Base-by-base conservation (phyloP, 2,888 invertebrate species). In the Eristalis arbustorum region DNA sequence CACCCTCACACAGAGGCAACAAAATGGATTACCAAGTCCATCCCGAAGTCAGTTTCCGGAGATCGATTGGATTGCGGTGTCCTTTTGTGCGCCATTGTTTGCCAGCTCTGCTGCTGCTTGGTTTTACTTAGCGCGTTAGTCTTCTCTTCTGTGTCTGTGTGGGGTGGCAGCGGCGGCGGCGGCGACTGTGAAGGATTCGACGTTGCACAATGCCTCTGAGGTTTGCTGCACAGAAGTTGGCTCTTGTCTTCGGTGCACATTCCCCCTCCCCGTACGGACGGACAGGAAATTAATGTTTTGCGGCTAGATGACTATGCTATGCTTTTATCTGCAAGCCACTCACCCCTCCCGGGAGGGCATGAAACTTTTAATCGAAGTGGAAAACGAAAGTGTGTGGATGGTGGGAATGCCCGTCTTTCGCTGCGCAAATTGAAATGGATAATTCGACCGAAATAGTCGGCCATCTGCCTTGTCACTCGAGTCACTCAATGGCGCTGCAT, bases 281-380 rank as follows among this genome's bases (percentile, higher is more conserved):
- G 77, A 73, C 77, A 69, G 81, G 76, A 77, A 85, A 81, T 85
- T 85, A 81, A 81, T 85, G 81, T 81, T 81, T 76, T 85, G 81
- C 64, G 81, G 81, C 57, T 34, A 59, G 59, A 63, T 42, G 59
- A 56, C 40, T 75, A 31, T 31, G 62, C 67, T 14, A 57, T 68
- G 62, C 62, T 59, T 10, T 49, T 61, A 22, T 42, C 13, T 10
- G 34, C 49, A 42, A 13, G n/a, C 22, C 13, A 57, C n/a, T n/a
- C n/a, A n/a, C n/a, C n/a, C n/a, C n/a, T n/a, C n/a, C n/a, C n/a
- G 34, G 23, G 34, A 61, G 62, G 49, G 34, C 23, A 73, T 23
- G 63, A 85, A 85, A 81, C 42, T 85, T 85, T 85, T 85, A 85
- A 85, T 85, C 77, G 85, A 81, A 85, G 81, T 85, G 81, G 77